These are phyloP conservation scores for Nothura maculosa DNA, from an alignment of 2,797 vertebrate genomes.

Conservation along the genomic window DNA sequence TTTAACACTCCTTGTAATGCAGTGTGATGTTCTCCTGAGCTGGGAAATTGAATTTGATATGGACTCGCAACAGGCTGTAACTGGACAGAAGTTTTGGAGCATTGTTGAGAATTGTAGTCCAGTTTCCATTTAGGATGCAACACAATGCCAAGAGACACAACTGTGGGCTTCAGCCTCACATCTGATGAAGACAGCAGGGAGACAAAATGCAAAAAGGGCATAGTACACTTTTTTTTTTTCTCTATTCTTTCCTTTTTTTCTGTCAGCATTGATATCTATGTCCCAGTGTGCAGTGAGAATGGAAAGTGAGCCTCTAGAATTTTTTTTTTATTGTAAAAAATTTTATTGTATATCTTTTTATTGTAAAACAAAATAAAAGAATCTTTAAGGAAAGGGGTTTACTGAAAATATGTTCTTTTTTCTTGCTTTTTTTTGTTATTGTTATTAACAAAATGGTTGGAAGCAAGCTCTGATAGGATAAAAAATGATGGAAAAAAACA, in stretches of 20 bases:
- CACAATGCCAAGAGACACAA: background rate
- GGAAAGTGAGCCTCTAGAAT: background rate
- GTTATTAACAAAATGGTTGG: background rate
- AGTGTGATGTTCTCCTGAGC: background rate
- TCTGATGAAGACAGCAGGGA: background rate
- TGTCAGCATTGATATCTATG: background rate
- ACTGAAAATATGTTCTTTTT: fast-evolving
- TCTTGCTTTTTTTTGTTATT: background rate
- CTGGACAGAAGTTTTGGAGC: background rate
- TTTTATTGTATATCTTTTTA: background rate
- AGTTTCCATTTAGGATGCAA: background rate
- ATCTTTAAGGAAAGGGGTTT: background rate
- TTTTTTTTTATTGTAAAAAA: no score
- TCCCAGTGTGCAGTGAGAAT: background rate
- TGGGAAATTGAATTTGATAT: background rate
- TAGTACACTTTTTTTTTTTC: background rate
- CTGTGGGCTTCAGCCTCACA: background rate
- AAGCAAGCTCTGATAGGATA: background rate
- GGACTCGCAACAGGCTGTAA: background rate
- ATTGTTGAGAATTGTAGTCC: background rate
- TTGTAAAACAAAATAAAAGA: background rate
- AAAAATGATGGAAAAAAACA: background rate
- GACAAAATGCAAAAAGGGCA: background rate
- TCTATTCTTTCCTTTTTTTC: background rate
- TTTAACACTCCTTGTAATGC: background rate